Conservation (phyloP, 2,888 invertebrate genomes). For the Leptothorax acervorum region DNA sequence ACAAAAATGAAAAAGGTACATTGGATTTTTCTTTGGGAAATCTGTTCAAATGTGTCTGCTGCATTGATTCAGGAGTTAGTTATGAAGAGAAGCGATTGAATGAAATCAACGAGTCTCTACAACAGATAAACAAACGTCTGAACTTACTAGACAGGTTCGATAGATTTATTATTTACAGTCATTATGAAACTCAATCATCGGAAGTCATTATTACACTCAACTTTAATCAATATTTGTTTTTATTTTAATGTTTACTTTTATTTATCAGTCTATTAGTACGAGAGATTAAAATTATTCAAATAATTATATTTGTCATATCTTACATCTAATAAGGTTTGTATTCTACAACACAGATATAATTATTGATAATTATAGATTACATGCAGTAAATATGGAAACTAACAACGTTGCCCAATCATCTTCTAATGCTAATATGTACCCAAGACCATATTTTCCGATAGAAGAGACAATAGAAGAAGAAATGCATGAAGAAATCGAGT, state of each 20-base stretch:
- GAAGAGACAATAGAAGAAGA: constrained; percentile 12
- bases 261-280: background rate
- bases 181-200: background rate
- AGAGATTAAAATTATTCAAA: background rate
- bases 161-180: background rate
- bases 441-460: constrained; percentile 11
- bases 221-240: background rate
- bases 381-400: constrained; percentile 3
- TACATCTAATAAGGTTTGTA: background rate
- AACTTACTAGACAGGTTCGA: constrained; percentile 85
- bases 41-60: constrained; percentile 87
- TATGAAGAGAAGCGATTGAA: constrained; percentile 85
- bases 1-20: constrained; percentile 80
- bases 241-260: background rate
- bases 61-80: constrained; percentile 85
- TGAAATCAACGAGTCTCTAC: constrained; percentile 84
- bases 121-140: constrained; percentile 85
- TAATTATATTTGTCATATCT: background rate
- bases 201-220: background rate
- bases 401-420: constrained; percentile 3
- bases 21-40: constrained; percentile 87
- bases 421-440: background rate
- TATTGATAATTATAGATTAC: constrained; percentile 31
- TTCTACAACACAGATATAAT: background rate
- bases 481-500: constrained; percentile 8